Base-by-base conservation (phyloP, 2,888 invertebrate species). In the Meiosimyza decipiens region DNA sequence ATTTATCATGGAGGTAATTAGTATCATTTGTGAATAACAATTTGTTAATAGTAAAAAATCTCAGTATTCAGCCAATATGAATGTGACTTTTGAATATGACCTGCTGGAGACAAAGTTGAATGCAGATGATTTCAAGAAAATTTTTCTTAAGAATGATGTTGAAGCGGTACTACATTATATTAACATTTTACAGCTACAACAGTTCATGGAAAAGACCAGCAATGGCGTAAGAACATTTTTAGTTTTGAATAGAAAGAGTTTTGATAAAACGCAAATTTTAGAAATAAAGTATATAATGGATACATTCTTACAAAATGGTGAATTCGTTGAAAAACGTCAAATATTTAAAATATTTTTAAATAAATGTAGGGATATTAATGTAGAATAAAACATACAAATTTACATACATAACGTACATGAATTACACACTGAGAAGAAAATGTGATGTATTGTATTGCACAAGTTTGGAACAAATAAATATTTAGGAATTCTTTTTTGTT, bases 11-110 rank as follows among this genome's bases (percentile, higher is more conserved):
- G 15, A 71, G 63, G 71, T 71, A 16, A 49, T 52, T 18, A 0
- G 18, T 6, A 51, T 6, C 6, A 63, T 7, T 63, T 12, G 7
- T 59, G 28, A 15, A 16, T 18, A 15, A 59, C 4, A n/a, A 2
- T 59, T 22, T 28, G 9, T 59, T 1, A 16, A 16, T n/a, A 11
- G 1, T 1, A 54, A 5, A 16, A n/a, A 64, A 50, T 15, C 52
- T 50, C 62, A 70, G 50, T 69, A 54, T 68, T 12, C 28, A 18
- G 54, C 6, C 6, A 11, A 16, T 7, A 51, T 68, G 22, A 51
- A 71, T 9, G 51, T n/a, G 3, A 33, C 71, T 15, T 71, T 73
- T 47, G 70, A 66, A 28, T 73, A 73, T 52, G 73, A 73, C n/a
- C 16, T 60, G 7, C 33, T 49, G 2, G 60, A 73, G 13, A 66